Evolutionary conservation across 1,140 invertebrate genomes (phyloP), one percentile per base, ranked within the genome.

Genomic region (Parapsyche elsis): DNA sequence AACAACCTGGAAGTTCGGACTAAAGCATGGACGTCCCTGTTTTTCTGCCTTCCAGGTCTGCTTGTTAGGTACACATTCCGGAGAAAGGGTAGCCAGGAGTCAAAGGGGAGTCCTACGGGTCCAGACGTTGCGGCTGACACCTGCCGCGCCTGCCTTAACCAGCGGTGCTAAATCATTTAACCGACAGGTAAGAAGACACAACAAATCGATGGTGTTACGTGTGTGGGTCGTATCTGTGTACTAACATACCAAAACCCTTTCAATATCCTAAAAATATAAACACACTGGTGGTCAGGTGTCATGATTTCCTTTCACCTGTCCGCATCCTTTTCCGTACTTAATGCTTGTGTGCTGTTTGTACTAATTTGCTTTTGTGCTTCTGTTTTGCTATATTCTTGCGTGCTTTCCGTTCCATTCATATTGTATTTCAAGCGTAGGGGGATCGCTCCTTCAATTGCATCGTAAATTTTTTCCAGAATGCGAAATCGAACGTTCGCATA

Each of bases 1-100:
- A 24, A 74, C 57, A 76, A 77, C 67, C 67, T 80, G 78, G 67
- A 78, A 74, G 46, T 81, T 81, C 81, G 78, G 76, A 77, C 57
- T 83, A 71, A 81, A 80, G 78, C 74, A 81, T 81, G 53, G 77
- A 44, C 59, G 59, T 76, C 76, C 71, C 57, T 79, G 70, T 75
- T 83, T 79, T 74, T 80, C 53, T 81, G 84, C 86, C 87, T 89
- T 89, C 85, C 88, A 89, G 88, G 88, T 89, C 88, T 89, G 84
- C 88, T 89, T 87, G 88, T 89, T 89, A 89, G 88, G 88, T 89
- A 89, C 87, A 89, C 88, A 86, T 89, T 89, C 86, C 88, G 88
- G 85, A 87, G 88, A 88, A 89, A 89, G 87, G 88, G 87, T 87
- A 88, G 87, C 85, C 88, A 88, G 85, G 88, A 86, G 85, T 86